Evolutionary conservation across 1,140 invertebrate genomes (phyloP), one percentile per base, ranked within the genome.

Genomic region (Mactra quadrangularis): DNA sequence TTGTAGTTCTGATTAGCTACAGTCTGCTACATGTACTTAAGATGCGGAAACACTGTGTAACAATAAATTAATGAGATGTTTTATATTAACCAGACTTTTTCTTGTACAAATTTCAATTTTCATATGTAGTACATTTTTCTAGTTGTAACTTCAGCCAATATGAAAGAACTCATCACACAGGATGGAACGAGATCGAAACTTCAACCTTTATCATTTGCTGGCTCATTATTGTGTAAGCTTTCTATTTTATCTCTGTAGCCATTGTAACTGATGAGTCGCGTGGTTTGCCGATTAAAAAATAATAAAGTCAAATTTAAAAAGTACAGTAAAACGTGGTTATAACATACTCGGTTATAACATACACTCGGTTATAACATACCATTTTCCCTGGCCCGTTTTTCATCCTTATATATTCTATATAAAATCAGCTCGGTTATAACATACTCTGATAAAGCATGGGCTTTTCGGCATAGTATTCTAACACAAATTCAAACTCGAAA

Each of bases 201-300:
- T 38, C 60, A 64, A 2, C 35, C 3, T 45, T 35, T 38, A 3
- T 64, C 35, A 7, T 13, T 45, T 22, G 11, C 41, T 45, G 60
- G 35, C n/a, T 64, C 60, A 3, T 9, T 64, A 19, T 64, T 45
- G 35, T 64, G 60, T 64, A 64, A 64, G 60, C 60, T 6, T 64
- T 29, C 22, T 41, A 38, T 7, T 64, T 3, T 62, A 31, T 29
- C 27, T 57, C n/a, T 57, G 9, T 57, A 7, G 6, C 50, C 25
- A n/a, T n/a, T n/a, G n/a, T n/a, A n/a, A n/a, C n/a, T n/a, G n/a
- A n/a, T n/a, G n/a, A n/a, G 4, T n/a, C 6, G 4, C 17, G 19
- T 22, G 19, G 4, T 3, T 53, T 53, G 19, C 19, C 25, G 4
- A 4, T 53, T 53, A 53, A n/a, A 3, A n/a, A n/a, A 19, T 19